These are phyloP conservation scores for Trissoscelio sp. DNA, from an alignment of 2,888 invertebrate species.

Conservation along the genomic window DNA sequence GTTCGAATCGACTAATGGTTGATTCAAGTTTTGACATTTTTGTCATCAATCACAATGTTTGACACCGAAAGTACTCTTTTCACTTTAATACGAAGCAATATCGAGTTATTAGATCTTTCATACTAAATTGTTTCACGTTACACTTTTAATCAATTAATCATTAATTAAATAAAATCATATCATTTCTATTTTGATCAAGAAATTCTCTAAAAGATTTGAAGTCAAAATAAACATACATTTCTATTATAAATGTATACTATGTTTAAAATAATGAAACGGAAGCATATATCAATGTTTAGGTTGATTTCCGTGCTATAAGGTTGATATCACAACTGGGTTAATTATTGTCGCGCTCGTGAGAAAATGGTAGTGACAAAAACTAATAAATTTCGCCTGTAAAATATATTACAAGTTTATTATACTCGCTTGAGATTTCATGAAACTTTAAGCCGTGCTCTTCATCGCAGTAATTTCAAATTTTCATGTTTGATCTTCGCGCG, in stretches of 20 bases:
- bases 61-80: conserved; percentile 16
- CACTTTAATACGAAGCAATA: conserved; percentile 8
- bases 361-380: conserved; percentile 29
- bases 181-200: too few relatives aligned
- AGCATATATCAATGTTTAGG: conserved; percentile 27
- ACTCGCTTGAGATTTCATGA: conserved; percentile 36
- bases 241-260: too few relatives aligned
- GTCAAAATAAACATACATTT: neutral
- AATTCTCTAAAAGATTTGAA: too few relatives aligned
- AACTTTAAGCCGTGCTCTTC: conserved; percentile 23
- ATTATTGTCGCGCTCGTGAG: conserved; percentile 60
- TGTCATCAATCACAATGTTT: conserved; percentile 29
- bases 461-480: conserved; percentile 30
- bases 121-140: neutral
- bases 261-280: too few relatives aligned
- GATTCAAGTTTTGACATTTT: conserved; percentile 17
- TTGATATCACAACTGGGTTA: conserved; percentile 56
- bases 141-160: neutral
- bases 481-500: conserved; percentile 39
- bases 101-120: neutral
- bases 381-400: conserved; percentile 28
- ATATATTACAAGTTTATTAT: conserved; percentile 36
- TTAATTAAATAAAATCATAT: too few relatives aligned
- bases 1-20: conserved; percentile 18
- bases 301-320: conserved; percentile 14